Evolutionary conservation across 2,888 invertebrate species (phyloP), one percentile per base, ranked within the genome.

Genomic region (Megalurothrips usitatus): DNA sequence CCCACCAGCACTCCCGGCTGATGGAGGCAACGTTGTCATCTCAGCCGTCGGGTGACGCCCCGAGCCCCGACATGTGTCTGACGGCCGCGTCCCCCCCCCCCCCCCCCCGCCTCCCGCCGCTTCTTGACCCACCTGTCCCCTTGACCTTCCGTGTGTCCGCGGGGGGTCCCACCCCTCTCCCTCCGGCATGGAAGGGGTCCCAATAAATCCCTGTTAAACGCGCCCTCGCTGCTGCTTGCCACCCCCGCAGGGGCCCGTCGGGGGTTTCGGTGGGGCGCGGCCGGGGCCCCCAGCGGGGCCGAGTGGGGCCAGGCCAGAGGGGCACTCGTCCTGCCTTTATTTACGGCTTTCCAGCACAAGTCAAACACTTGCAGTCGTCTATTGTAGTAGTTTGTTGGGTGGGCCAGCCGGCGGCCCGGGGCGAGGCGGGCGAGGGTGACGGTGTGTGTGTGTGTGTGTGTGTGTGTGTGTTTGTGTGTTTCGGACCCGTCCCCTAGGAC

Each of bases 301-400:
- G 58, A 6, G 58, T 17, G 4, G 58, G 58, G 58, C 19, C 58
- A 17, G 58, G 58, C 19, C 52, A n/a, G 58, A 12, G 58, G 68
- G 68, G 68, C 68, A 75, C 68, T 75, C 26, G 68, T 75, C 68
- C 26, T 9, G 68, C 68, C 23, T 26, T 75, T 75, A 75, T 75
- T 75, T 75, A 75, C 68, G 68, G 68, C 68, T 75, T 75, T 75
- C 68, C 68, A 75, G 68, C 68, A 75, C 68, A 75, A 75, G 68
- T 75, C 68, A 75, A 75, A 75, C 68, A 75, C 68, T 75, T 75
- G 68, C 68, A 75, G 68, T 75, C 68, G 68, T 75, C 68, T 75
- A 26, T 75, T 75, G 68, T 75, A 75, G 68, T 75, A 75, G 68
- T 75, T 75, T 75, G 68, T 75, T 75, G 68, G 68, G 68, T 26